phyloP scores from a whole-genome alignment of 2,888 invertebrate species.

The Cryptosula pallasiana region DNA sequence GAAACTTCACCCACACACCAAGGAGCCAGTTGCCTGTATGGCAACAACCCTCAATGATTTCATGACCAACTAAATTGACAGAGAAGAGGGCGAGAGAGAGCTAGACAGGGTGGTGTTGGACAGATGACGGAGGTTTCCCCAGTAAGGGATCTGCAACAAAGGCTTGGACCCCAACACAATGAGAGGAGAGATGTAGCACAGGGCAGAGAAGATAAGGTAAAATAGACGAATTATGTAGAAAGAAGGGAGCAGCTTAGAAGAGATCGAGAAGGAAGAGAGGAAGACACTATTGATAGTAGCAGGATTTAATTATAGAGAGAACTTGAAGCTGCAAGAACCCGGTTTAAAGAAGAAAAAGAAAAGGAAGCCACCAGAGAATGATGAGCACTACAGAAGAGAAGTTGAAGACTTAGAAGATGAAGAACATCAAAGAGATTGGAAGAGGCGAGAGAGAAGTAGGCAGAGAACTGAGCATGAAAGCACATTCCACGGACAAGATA shows the following conservation, averaged over 20 bases:
- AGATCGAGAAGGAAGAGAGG: not conserved
- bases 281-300: not conserved
- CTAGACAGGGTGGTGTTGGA: not conserved
- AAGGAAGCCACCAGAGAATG: not conserved
- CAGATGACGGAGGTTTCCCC: too few relatives aligned
- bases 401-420: not conserved
- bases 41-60: not conserved
- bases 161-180: not conserved
- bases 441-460: not conserved
- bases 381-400: not conserved
- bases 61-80: too few relatives aligned
- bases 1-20: not conserved
- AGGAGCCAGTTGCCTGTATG: not conserved
- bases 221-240: not conserved
- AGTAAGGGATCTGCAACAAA: not conserved
- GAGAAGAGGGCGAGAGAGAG: too few relatives aligned
- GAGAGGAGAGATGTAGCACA: not conserved
- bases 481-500: too few relatives aligned
- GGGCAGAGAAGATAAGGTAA: not conserved
- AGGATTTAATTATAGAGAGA: not conserved
- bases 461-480: not conserved
- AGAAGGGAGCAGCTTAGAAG: not conserved
- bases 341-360: not conserved
- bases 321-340: not conserved
- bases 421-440: not conserved